phyloP scores from a whole-genome alignment of 2,113 vertebrate species.

The Pelmatolapia mariae region DNA sequence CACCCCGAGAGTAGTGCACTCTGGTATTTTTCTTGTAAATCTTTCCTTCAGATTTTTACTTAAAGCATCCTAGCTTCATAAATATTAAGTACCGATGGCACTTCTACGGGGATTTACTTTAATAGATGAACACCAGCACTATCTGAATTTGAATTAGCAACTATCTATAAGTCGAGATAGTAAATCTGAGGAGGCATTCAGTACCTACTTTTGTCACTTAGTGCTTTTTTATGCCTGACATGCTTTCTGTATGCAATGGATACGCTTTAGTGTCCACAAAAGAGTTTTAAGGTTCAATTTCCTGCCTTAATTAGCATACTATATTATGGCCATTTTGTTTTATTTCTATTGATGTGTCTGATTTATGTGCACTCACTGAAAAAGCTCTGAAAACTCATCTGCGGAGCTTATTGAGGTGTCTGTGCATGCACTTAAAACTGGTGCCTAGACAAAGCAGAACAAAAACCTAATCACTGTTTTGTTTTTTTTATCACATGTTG shows the following conservation, averaged over 20 bases:
- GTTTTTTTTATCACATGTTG: background rate
- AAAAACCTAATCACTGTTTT: background rate
- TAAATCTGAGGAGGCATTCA: background rate
- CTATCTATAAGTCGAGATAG: background rate
- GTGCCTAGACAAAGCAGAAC: background rate
- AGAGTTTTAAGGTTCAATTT: background rate
- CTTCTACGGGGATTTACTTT: background rate
- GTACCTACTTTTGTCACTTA: background rate
- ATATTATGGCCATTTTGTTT: background rate
- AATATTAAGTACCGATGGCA: background rate
- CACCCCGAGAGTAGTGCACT: accelerated
- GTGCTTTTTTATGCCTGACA: background rate
- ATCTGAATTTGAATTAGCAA: background rate
- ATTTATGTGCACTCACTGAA: background rate
- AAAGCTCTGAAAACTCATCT: background rate
- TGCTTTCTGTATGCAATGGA: background rate
- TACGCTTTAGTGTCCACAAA: background rate
- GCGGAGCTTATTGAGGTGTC: background rate
- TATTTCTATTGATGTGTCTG: background rate
- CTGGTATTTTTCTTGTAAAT: background rate
- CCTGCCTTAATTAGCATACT: background rate
- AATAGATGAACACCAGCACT: background rate
- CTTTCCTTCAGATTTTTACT: background rate
- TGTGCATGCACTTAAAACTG: background rate
- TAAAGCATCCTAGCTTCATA: background rate